These are phyloP conservation scores for Pteropus rufus DNA, from an alignment of 2,797 vertebrate species.

Conservation along the genomic window DNA sequence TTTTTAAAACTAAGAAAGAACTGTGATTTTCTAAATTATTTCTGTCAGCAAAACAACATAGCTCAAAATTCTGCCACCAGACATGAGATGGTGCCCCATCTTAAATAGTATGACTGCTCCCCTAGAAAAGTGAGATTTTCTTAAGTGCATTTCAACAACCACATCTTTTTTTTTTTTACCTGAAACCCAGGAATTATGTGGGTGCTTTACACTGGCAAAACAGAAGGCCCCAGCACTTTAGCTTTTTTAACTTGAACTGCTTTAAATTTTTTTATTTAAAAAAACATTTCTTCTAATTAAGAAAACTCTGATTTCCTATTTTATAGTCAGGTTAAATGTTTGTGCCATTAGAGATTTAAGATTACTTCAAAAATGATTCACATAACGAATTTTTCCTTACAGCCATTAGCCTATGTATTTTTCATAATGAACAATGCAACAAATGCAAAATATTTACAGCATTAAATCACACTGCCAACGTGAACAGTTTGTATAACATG, in stretches of 20 bases:
- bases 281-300: constrained; percentile 26
- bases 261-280: background rate
- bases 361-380: constrained; percentile 57
- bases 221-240: background rate
- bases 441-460: constrained; percentile 79
- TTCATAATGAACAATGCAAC: constrained; percentile 82
- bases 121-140: background rate
- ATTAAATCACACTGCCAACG: constrained; percentile 85
- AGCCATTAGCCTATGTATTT: constrained; percentile 74
- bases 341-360: constrained; percentile 64
- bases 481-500: constrained; percentile 85
- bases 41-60: constrained; percentile 38
- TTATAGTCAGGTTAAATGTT: constrained; percentile 53
- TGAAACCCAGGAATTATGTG: background rate
- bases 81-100: background rate
- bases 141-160: constrained; percentile 1
- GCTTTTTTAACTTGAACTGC: background rate
- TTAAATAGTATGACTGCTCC: background rate
- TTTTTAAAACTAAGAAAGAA: constrained; percentile 45
- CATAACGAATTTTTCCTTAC: constrained; percentile 71
- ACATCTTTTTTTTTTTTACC: background rate
- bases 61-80: background rate
- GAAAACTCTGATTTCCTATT: constrained; percentile 42
- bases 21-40: constrained; percentile 31
- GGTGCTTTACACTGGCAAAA: background rate